Evolutionary conservation across 2,113 vertebrate species (phyloP), one percentile per base, ranked within the genome.

Genomic region (Etheostoma cragini): DNA sequence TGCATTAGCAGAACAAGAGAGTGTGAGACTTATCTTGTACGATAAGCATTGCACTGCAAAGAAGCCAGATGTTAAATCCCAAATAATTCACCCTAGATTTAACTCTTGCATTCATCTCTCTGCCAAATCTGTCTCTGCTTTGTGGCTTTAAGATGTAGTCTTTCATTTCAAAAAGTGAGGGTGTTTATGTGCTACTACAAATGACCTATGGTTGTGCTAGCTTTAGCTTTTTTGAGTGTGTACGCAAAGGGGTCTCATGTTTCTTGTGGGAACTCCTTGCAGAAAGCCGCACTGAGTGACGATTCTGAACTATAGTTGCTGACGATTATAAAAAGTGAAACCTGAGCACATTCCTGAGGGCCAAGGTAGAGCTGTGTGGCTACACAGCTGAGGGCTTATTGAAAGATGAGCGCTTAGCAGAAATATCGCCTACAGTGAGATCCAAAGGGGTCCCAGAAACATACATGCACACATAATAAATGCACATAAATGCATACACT

Each of bases 281-380:
- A 78, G 67, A 87, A 76, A 83, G 86, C 86, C 52, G 47, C 86
- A 30, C 69, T 65, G 78, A 77, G 63, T n/a, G 78, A 83, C 65
- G 42, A 88, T 83, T 88, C 65, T 79, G 80, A 74, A 70, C 56
- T 86, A 82, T 58, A 80, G 67, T 61, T 83, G 92, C 88, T 88
- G 91, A 91, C 81, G 60, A 88, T 90, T 87, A 88, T 83, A 89
- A 94, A 93, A 93, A 92, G 91, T 94, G 95, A 94, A 94, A 94
- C n/a, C 53, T 60, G 94, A 94, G 92, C 91, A 62, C 93, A 94
- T 95, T 95, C 93, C 84, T 72, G 56, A 78, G 57, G 83, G 78
- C 81, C 85, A 52, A 86, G 81, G 71, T 83, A 72, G 84, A 87
- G 91, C 87, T 46, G n/a, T 65, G 86, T 24, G 77, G 77, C 76